Base-by-base conservation (phyloP, 2,888 invertebrate genomes). In the Exocentrus adspersus region DNA sequence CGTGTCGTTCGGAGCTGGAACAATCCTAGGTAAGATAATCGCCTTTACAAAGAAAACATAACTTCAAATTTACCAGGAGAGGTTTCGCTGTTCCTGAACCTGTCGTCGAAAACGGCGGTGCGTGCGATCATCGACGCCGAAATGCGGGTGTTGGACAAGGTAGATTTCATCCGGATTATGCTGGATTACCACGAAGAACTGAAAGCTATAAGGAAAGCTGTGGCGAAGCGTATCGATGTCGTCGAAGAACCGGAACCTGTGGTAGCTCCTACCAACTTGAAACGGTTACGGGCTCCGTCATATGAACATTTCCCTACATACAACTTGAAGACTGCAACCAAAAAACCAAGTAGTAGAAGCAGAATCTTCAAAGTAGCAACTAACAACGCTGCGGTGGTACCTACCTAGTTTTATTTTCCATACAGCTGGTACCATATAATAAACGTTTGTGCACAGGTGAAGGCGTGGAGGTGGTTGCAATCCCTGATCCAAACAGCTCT, bases 81-180 rank as follows among this genome's bases (percentile, higher is more conserved):
- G 82, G 83, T 84, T 67, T 80, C 85, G 16, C 74, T 87, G 62
- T 80, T 86, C 37, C 82, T 85, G 66, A 85, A 84, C 60, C 78
- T 86, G 69, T 85, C 85, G 66, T 84, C 86, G 4, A 82, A 85
- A 67, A 84, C 85, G 51, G 85, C 85, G 37, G 84, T 87, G 2
- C 84, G 84, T 79, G 86, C 86, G 14, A 84, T 85, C 2, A 83
- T 83, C 12, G 86, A 86, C 63, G 85, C 85, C 0, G 86, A 87
- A 78, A 84, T 86, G 64, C 85, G 85, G 80, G 46, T 72, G 24
- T 59, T 69, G n/a, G 62, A 75, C 16, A 69, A 72, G 41, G 61
- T 59, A 20, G 72, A 74, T 57, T 77, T 77, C 48, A 20, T 69
- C 5, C 67, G 51, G 17, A 53, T 68, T 1, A 72, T 76, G 53